Evolutionary conservation across 2,113 vertebrate genomes (phyloP), one percentile per base, ranked within the genome.

Genomic region (Dicrurus megarhynchus): DNA sequence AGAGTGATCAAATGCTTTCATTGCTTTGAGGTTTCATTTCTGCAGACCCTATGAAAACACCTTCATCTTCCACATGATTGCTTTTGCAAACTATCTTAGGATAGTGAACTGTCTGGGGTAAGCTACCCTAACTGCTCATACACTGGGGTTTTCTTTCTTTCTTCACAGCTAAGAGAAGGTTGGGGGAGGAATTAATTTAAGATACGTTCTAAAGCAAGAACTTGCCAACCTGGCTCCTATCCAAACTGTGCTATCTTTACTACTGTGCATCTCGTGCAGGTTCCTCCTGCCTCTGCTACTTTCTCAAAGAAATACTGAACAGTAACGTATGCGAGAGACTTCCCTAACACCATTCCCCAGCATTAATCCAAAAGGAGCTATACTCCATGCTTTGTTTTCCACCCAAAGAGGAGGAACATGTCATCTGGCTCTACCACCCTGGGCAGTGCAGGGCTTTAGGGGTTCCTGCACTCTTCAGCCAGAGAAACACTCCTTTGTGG

Each of bases 121-220:
- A 76, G 59, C 64, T 61, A 4, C 35, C 20, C 37, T 16, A 17
- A 15, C 28, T 85, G 80, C 46, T 84, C n/a, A 13, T 50, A 55
- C 56, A 16, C 10, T 23, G 16, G 27, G 11, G 1, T 47, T 89
- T 93, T 63, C 39, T 59, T 87, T 93, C 71, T 76, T 86, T 94
- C 77, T 71, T 87, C 90, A 28, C 47, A 19, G 56, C 69, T 71
- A 18, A 35, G 59, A 70, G 39, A 91, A 70, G 46, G 71, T 7
- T 87, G 88, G 84, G 64, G 70, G 81, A 93, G 77, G 93, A 94
- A 94, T 95, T 84, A 70, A 87, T 87, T 84, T 68, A 50, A 74
- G 64, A 28, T 33, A 12, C 0, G 0, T 75, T 90, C 67, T 69
- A 57, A 92, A 94, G 86, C 32, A 73, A 60, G 63, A 84, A 46